Base-by-base conservation (phyloP, 2,888 invertebrate species). In the Drosophila testacea region DNA sequence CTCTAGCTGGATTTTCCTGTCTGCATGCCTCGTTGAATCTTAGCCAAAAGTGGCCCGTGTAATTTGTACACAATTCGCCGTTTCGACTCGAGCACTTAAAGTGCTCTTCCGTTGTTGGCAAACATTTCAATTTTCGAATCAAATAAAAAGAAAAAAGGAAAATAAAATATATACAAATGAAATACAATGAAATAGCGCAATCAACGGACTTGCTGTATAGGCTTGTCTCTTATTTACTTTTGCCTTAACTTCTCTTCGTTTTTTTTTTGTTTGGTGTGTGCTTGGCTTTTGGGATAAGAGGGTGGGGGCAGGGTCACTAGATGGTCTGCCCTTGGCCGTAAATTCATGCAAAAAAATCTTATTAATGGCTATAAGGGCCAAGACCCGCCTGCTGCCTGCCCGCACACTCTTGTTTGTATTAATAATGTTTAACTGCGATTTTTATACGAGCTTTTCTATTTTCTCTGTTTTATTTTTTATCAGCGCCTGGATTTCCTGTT, bases 271-370 rank as follows among this genome's bases (percentile, higher is more conserved):
- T 73, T 69, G 16, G 16, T 38, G 30, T 76, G 32, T 60, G 70
- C 65, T 75, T 77, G 56, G 28, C 30, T 32, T 39, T 38, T 39
- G 36, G 55, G 22, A 38, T 38, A 55, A 27, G 61, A 39, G 51
- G 48, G 48, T 22, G 47, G 27, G 39, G 50, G 6, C 22, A 28
- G 48, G 82, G 77, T 79, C 77, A 77, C 51, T 62, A 59, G 50
- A 48, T 63, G 64, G 64, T 10, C 50, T 54, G 70, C 73, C 67
- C 74, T 69, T 55, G 88, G 77, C 72, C 74, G 71, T 88, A 85
- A 85, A 85, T 89, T 85, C 89, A 82, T 88, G 84, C 72, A 88
- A 85, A 83, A 88, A 89, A 85, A 89, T 85, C 86, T 88, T 88
- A 88, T 89, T 89, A 88, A 85, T 85, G 89, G 75, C 73, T 66